phyloP scores from a whole-genome alignment of 2,113 vertebrate genomes.

The Sprattus sprattus region DNA sequence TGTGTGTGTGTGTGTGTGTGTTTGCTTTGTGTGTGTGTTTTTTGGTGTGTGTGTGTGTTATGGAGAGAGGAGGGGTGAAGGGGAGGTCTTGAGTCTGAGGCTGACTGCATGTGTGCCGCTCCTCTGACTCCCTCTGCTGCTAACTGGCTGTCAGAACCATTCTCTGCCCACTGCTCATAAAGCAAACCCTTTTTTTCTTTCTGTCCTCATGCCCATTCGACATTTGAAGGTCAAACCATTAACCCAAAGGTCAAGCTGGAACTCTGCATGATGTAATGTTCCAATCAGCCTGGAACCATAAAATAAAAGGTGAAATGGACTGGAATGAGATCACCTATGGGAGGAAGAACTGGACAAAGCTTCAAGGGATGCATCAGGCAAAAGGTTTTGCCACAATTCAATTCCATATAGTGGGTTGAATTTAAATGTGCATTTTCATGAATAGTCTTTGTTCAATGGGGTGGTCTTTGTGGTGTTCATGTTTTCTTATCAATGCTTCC shows the following conservation, averaged over 20 bases:
- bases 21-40: too few relatives aligned
- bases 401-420: background rate
- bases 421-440: background rate
- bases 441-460: background rate
- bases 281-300: background rate
- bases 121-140: background rate
- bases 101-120: background rate
- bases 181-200: background rate
- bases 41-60: too few relatives aligned
- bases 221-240: constrained; percentile 2
- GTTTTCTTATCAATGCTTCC: background rate
- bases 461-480: background rate
- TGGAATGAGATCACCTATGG: background rate
- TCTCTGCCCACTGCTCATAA: constrained; percentile 15
- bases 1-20: background rate
- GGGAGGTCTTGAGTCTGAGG: too few relatives aligned
- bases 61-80: too few relatives aligned
- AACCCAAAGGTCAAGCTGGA: background rate
- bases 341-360: background rate
- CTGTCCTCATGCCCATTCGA: constrained; percentile 10
- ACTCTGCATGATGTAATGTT: constrained; percentile 17
- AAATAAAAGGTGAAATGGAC: background rate
- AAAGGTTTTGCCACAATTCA: background rate
- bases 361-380: background rate
- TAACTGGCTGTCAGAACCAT: constrained; percentile 1